Percentiles rank a stretch among this genome's conserved stretches.
Evolutionary conservation across 2,113 vertebrate species (phyloP).

Genomic region (Willisornis vidua): DNA sequence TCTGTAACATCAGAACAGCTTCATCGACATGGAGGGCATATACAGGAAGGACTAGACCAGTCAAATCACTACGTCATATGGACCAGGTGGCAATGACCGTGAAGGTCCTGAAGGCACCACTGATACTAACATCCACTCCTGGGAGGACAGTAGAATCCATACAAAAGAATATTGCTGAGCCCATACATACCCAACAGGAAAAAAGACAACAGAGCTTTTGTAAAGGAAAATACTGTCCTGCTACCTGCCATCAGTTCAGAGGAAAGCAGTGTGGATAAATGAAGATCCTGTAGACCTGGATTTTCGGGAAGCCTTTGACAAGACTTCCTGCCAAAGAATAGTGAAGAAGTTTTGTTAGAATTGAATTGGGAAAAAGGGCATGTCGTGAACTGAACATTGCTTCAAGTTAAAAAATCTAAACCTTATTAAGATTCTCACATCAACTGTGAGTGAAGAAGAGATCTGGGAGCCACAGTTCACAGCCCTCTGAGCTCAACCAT

Average conservation of each 20-base stretch:
- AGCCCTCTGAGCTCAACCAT: background rate
- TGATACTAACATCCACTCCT: background rate
- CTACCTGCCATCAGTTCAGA: background rate
- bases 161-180: background rate
- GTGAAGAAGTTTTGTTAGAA: background rate
- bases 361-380: background rate
- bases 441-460: background rate
- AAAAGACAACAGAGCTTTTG: background rate
- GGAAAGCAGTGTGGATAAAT: background rate
- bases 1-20: background rate
- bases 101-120: background rate
- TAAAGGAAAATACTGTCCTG: background rate
- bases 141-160: background rate
- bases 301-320: background rate
- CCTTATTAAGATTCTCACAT: background rate
- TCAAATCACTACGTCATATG: background rate
- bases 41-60: background rate
- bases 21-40: background rate
- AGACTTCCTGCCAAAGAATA: background rate
- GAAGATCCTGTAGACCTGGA: background rate
- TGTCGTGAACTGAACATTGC: background rate
- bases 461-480: background rate
- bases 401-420: background rate
- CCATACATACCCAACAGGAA: accelerated
- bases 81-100: background rate